phyloP scores from a whole-genome alignment of 2,888 invertebrate species.

The Acleris literana region DNA sequence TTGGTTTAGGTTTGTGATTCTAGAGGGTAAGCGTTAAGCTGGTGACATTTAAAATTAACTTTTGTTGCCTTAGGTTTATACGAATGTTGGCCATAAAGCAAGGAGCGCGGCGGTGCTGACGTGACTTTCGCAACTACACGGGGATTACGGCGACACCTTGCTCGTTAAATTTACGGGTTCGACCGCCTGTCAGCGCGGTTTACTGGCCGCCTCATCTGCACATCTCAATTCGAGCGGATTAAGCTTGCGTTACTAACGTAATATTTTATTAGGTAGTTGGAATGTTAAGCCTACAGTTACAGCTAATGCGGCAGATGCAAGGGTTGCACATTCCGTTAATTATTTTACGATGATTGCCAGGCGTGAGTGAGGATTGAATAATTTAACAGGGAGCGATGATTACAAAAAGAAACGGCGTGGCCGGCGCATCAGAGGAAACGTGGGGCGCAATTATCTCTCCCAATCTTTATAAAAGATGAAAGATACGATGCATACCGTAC shows the following conservation, averaged over 20 bases:
- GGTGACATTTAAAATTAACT: constrained; percentile 70
- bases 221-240: constrained; percentile 71
- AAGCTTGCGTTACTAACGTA: constrained; percentile 55
- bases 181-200: constrained; percentile 73
- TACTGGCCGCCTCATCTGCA: constrained; percentile 59
- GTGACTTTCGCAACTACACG: constrained; percentile 59
- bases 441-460: constrained; percentile 63
- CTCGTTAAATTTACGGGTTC: constrained; percentile 61
- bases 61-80: constrained; percentile 63
- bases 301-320: not conserved
- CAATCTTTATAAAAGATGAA: constrained; percentile 61
- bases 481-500: constrained; percentile 50
- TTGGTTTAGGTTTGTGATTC: constrained; percentile 29
- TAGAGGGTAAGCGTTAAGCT: constrained; percentile 60
- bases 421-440: constrained; percentile 44
- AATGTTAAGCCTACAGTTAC: constrained; percentile 6
- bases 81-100: constrained; percentile 57
- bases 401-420: constrained; percentile 40
- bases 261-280: constrained; percentile 32
- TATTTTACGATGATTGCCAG: not conserved
- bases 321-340: not conserved
- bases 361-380: not conserved
- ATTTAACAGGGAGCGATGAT: constrained; percentile 2
- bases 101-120: constrained; percentile 58
- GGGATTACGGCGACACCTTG: constrained; percentile 76